Evolutionary conservation across 2,888 invertebrate species (phyloP), one percentile per base, ranked within the genome.

Genomic region (Melieria picta): DNA sequence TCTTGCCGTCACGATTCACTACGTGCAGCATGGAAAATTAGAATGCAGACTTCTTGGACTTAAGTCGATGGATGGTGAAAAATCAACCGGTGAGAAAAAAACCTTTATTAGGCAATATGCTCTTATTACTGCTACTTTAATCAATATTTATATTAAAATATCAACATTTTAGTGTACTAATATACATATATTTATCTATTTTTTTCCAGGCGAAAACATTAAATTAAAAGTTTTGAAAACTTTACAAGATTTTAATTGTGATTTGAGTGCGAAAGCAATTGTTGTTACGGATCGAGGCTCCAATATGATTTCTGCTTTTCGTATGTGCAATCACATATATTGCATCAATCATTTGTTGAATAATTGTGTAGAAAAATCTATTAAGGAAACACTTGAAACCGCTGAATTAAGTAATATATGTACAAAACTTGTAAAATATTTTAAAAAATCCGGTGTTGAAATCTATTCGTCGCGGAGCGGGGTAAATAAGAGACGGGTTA

Each of bases 371-470:
- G 55, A 76, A 52, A 74, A 74, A 64, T 65, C 73, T 4, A 64
- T 72, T 6, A 46, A 62, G 47, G 67, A 73, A 50, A 61, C 71
- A 43, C 4, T 48, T 16, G 68, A 72, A 30, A 45, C 72, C n/a
- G 50, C 50, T n/a, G 48, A 70, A 47, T 55, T 75, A 5, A 45
- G 10, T 7, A 58, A 61, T 16, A 16, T n/a, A 47, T 71, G 71
- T 56, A 68, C 64, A 10, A 75, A 75, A 72, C 69, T 75, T 3
- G 65, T 74, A 7, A 75, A 67, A 68, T 74, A 71, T 73, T 71
- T 76, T n/a, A n/a, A 72, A 48, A 57, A 67, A 57, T 16, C 72
- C 1, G n/a, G n/a, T n/a, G n/a, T n/a, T n/a, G n/a, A n/a, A n/a
- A n/a, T n/a, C n/a, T n/a, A n/a, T n/a, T n/a, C n/a, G n/a, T n/a